phyloP scores from a whole-genome alignment of 1,140 invertebrate species.

The Anastrepha obliqua region DNA sequence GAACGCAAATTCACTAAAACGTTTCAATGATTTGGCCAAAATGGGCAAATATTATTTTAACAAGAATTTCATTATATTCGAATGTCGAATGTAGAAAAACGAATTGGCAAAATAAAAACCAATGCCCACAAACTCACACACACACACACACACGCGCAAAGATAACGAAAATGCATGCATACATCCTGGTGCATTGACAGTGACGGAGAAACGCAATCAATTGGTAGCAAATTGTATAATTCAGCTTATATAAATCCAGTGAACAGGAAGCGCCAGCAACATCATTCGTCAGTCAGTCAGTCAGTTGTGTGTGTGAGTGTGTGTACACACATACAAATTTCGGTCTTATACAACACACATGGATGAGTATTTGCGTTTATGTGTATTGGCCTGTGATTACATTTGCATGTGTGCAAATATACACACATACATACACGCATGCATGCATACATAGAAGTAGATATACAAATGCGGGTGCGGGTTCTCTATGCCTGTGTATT shows the following conservation, averaged over 20 bases:
- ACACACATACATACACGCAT: background rate
- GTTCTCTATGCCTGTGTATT: conserved; percentile 48
- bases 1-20: conserved; percentile 52
- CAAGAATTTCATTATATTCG: conserved; percentile 46
- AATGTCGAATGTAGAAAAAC: conserved; percentile 18
- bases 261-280: background rate
- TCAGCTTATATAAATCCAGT: background rate
- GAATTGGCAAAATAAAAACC: background rate
- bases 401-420: background rate
- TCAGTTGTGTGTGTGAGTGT: conserved; percentile 3
- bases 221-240: conserved; percentile 7
- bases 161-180: background rate
- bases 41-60: conserved; percentile 53
- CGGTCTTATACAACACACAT: no score
- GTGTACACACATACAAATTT: no score
- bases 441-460: background rate
- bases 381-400: no score
- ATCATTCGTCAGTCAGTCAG: background rate
- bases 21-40: conserved; percentile 53
- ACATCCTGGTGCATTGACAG: background rate
- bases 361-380: no score
- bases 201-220: background rate
- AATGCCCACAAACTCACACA: background rate
- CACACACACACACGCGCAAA: conserved; percentile 19
- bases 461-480: background rate